phyloP scores from a whole-genome alignment of 2,888 invertebrate genomes.

The Eugnorisma glareosa region DNA sequence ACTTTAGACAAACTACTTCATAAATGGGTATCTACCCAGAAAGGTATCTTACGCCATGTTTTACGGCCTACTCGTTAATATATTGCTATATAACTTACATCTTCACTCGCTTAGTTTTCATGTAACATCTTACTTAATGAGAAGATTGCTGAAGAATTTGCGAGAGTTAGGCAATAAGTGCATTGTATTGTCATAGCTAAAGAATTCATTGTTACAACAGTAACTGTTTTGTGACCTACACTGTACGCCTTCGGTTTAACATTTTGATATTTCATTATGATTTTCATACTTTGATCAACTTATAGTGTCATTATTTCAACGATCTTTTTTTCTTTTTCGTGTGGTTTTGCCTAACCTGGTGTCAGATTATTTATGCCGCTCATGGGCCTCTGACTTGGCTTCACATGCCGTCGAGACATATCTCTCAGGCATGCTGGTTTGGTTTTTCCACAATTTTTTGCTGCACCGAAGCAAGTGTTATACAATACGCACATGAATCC shows the following conservation, averaged over 20 bases:
- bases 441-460: no score
- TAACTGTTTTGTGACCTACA: not conserved
- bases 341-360: no score
- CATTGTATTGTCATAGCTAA: conserved; percentile 26
- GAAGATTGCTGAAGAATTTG: conserved; percentile 12
- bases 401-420: no score
- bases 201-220: not conserved
- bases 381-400: no score
- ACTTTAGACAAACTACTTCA: conserved; percentile 20
- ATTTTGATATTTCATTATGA: not conserved
- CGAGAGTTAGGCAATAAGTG: conserved; percentile 15
- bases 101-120: conserved; percentile 29
- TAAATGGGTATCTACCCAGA: not conserved
- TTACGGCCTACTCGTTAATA: conserved; percentile 16
- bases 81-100: conserved; percentile 16
- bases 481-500: no score
- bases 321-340: no score
- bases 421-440: no score
- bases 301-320: no score
- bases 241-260: not conserved
- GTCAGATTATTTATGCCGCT: no score
- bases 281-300: no score
- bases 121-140: conserved; percentile 40
- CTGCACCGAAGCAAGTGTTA: no score
- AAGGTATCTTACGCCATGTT: conserved; percentile 32